These are phyloP conservation scores for Myiotriccus ornatus DNA, from an alignment of 2,797 vertebrate species.

Conservation along the genomic window DNA sequence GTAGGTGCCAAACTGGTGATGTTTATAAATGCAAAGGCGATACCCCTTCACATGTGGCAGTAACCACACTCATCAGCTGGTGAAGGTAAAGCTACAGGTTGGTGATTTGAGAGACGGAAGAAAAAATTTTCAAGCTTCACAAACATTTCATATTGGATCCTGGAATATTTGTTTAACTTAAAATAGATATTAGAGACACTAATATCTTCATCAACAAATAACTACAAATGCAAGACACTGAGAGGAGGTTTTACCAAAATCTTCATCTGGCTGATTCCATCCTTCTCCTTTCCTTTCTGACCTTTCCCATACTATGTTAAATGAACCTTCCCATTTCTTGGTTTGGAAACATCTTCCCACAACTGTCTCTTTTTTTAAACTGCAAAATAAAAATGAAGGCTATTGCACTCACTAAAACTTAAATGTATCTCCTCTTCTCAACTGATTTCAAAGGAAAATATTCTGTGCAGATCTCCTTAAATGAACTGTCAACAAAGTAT, in stretches of 20 bases:
- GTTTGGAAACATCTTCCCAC: conserved; percentile 38
- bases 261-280: not conserved
- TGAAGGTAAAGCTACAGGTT: not conserved
- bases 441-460: conserved; percentile 59
- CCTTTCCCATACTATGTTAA: conserved; percentile 35
- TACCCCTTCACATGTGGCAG: not conserved
- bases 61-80: not conserved
- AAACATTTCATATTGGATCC: not conserved
- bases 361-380: not conserved
- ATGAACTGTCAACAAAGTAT: conserved; percentile 49
- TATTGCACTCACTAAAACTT: conserved; percentile 9
- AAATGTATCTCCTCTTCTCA: conserved; percentile 22
- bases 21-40: not conserved
- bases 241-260: not conserved
- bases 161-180: not conserved
- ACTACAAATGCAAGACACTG: not conserved
- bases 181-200: not conserved
- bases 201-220: not conserved
- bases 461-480: conserved; percentile 46
- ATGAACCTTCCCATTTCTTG: conserved; percentile 29
- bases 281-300: conserved; percentile 9
- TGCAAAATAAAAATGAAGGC: conserved; percentile 18
- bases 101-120: not conserved
- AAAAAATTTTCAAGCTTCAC: not conserved
- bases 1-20: not conserved